Conservation (phyloP, 2,888 invertebrate species). For the Tiliacea citrago region DNA sequence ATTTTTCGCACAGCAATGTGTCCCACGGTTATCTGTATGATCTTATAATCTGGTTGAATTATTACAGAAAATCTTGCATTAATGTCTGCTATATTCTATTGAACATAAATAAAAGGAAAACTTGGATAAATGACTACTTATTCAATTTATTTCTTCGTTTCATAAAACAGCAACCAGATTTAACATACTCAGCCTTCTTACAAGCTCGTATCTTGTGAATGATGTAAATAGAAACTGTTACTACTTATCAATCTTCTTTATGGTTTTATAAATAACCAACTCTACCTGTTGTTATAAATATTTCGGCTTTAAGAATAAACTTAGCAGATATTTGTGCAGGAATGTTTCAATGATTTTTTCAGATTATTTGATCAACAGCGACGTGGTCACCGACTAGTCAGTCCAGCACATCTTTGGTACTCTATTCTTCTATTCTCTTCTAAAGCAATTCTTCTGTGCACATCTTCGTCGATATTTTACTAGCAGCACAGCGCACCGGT, state of each 20-base stretch:
- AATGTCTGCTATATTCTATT: slow-evolving; percentile 56
- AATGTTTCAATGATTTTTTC: slow-evolving; percentile 65
- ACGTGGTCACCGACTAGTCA: slow-evolving; percentile 75
- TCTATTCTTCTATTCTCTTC: slow-evolving; percentile 75
- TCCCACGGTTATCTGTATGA: slow-evolving; percentile 73
- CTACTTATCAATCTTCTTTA: slow-evolving; percentile 16
- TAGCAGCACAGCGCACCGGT: slow-evolving; percentile 84
- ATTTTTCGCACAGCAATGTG: slow-evolving; percentile 81
- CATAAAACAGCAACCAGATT: slow-evolving; percentile 42
- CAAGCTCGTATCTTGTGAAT: slow-evolving; percentile 25
- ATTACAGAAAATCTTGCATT: slow-evolving; percentile 68
- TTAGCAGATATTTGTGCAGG: slow-evolving; percentile 65
- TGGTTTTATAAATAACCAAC: slow-evolving; percentile 23
- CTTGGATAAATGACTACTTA: slow-evolving; percentile 20
- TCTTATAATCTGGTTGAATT: slow-evolving; percentile 75
- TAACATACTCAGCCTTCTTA: slow-evolving; percentile 26
- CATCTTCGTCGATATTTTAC: slow-evolving; percentile 78
- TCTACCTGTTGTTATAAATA: slow-evolving; percentile 22
- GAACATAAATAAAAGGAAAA: slow-evolving; percentile 29
- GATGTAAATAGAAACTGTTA: slow-evolving; percentile 46
- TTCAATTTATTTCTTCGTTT: slow-evolving; percentile 20
- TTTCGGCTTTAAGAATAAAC: slow-evolving; percentile 27
- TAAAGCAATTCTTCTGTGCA: slow-evolving; percentile 81
- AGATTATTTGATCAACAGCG: slow-evolving; percentile 73
- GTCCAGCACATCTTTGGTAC: slow-evolving; percentile 82